Conservation (phyloP, 2,888 invertebrate species). For the Antitype chi region DNA sequence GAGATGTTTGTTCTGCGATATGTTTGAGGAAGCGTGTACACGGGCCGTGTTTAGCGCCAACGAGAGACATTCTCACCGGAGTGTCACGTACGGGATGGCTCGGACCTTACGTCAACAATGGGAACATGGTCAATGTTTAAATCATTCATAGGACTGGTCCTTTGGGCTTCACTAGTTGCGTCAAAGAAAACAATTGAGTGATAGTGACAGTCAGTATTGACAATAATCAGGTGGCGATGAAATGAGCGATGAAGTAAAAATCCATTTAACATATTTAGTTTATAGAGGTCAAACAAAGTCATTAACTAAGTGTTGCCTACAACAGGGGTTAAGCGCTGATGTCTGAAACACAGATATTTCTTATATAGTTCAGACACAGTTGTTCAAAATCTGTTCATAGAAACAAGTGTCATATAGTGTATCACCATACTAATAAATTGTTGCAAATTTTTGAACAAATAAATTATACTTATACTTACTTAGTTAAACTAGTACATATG, state of each 20-base stretch:
- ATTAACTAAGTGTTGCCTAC: too few relatives aligned
- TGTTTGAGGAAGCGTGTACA: constrained; percentile 42
- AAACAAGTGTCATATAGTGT: too few relatives aligned
- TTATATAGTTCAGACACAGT: too few relatives aligned
- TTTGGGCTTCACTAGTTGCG: constrained; percentile 24
- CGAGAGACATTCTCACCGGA: constrained; percentile 51
- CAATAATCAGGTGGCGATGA: not conserved
- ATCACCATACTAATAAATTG: too few relatives aligned
- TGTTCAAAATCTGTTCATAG: too few relatives aligned
- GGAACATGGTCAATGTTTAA: constrained; percentile 38
- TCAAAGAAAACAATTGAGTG: constrained; percentile 14
- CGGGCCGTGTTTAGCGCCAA: constrained; percentile 57
- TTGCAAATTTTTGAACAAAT: too few relatives aligned
- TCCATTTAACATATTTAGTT: not conserved
- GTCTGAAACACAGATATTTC: too few relatives aligned
- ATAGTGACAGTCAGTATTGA: not conserved
- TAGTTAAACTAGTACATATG: not conserved
- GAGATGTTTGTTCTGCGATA: constrained; percentile 49
- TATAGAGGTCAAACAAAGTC: too few relatives aligned
- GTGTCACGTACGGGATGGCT: constrained; percentile 54
- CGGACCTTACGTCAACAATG: constrained; percentile 47
- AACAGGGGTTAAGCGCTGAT: too few relatives aligned
- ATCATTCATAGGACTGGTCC: constrained; percentile 24
- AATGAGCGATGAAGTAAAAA: not conserved
- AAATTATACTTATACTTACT: too few relatives aligned